Evolutionary conservation across 2,888 invertebrate species (phyloP), one percentile per base, ranked within the genome.

Genomic region (Tholera decimalis): DNA sequence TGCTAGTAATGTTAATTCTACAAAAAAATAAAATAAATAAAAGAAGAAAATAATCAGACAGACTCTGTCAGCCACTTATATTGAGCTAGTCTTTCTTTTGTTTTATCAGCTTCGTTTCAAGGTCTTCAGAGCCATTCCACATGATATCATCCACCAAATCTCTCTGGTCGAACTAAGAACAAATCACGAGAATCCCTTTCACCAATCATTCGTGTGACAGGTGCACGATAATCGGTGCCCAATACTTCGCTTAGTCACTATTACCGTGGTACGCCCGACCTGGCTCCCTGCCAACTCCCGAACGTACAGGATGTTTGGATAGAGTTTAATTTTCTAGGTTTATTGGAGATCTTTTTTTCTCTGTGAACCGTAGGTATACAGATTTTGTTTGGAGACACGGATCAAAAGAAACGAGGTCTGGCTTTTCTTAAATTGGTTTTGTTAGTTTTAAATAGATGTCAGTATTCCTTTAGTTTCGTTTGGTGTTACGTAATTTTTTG

Each of bases 291-390:
- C 80, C 80, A 80, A 54, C 15, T 30, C 41, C 26, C 50, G 35
- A 43, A 60, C 53, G 33, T 75, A 82, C 86, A 85, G 86, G 83
- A 80, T 85, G 85, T 83, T 84, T 74, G 26, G 56, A 65, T 60
- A 57, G 33, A 61, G 50, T 22, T 51, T 39, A 53, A 41, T 50
- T 73, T 66, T 62, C 50, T 74, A 78, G 68, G 58, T 70, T 70
- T 57, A 66, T 69, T 69, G 46, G 18, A 47, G 33, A 0, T 41
- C 59, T 53, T 54, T 47, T 28, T 26, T 44, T n/a, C 11, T 56
- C 33, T 46, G 13, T 20, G n/a, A 18, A 11, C 24, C 39, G 35
- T 59, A n/a, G n/a, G n/a, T n/a, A 18, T 53, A 35, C 46, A 56
- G 59, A 63, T 41, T 53, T 46, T 37, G 63, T 47, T 70, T 67